Base-by-base conservation (phyloP, 2,888 invertebrate genomes). In the Aporophyla lueneburgensis region DNA sequence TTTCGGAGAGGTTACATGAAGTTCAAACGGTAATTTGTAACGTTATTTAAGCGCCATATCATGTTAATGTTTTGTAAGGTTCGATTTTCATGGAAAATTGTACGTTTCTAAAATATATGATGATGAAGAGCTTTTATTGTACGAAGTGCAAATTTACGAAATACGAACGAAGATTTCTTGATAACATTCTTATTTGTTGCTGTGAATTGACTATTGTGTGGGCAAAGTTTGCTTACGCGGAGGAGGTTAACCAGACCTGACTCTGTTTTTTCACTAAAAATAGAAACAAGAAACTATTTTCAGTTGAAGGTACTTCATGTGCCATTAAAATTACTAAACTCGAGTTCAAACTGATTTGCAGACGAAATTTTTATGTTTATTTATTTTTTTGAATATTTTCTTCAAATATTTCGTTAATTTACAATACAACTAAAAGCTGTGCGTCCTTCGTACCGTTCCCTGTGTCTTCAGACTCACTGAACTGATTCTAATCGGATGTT, bases 401-500 rank as follows among this genome's bases (percentile, higher is more conserved):
- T 14, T 24, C 12, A 68, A 81, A 71, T 65, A 74, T 83, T 69
- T 74, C 62, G 82, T 85, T 83, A 85, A 85, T 83, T 81, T 74
- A 85, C 82, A 77, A 77, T 77, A 81, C 27, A 78, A 66, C 85
- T 81, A 69, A 77, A 83, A 74, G 73, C 73, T 81, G 63, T 71
- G 80, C 71, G 72, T 81, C 71, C 76, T 84, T 83, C 83, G 76
- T 83, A 59, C 58, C 58, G 40, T 27, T 72, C 71, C 56, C 68
- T 70, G 72, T 78, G 80, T 86, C 86, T 76, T 86, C 67, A 74
- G 86, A 84, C 73, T 83, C 84, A 84, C 74, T 84, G 84, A 83
- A 86, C 86, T 83, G 86, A 83, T 83, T 73, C 69, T 86, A 84
- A 83, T 84, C 83, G 76, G 72, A 84, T 84, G 83, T 84, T 84